Percentiles rank a stretch among this genome's conserved stretches.
phyloP scores from a whole-genome alignment of 2,797 vertebrate genomes.

The Meda fulgida region DNA sequence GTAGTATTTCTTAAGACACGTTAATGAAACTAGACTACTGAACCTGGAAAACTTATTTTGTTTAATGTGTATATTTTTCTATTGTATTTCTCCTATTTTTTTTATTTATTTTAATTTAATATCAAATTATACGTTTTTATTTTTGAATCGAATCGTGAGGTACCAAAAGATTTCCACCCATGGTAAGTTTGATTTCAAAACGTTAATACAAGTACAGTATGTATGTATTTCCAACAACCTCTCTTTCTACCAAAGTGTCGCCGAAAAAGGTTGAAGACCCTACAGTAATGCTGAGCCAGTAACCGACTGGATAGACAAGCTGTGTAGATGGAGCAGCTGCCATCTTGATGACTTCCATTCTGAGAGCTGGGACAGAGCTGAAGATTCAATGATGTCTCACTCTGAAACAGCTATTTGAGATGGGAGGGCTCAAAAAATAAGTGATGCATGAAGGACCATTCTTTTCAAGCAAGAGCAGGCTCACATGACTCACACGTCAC shows the following conservation, averaged over 20 bases:
- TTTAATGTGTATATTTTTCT: too few species aligned
- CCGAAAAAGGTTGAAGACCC: not conserved
- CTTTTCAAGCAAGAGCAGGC: conserved; percentile 30
- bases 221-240: too few species aligned
- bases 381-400: conserved; percentile 14
- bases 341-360: conserved; percentile 4
- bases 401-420: conserved; percentile 25
- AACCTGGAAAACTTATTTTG: too few species aligned
- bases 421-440: conserved; percentile 17
- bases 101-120: too few species aligned
- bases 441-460: conserved; percentile 38
- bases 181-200: not conserved
- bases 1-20: too few species aligned
- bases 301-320: not conserved
- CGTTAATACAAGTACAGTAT: not conserved
- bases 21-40: too few species aligned
- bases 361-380: conserved; percentile 2
- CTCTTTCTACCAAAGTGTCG: not conserved
- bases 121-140: too few species aligned
- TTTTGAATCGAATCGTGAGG: too few species aligned
- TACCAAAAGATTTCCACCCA: too few species aligned
- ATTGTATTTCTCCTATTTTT: too few species aligned
- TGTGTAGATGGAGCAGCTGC: conserved; percentile 21
- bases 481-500: conserved; percentile 27
- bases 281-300: conserved; percentile 1